These are phyloP conservation scores for Eucriotettix oculatus DNA, from an alignment of 2,888 invertebrate genomes.

Conservation along the genomic window DNA sequence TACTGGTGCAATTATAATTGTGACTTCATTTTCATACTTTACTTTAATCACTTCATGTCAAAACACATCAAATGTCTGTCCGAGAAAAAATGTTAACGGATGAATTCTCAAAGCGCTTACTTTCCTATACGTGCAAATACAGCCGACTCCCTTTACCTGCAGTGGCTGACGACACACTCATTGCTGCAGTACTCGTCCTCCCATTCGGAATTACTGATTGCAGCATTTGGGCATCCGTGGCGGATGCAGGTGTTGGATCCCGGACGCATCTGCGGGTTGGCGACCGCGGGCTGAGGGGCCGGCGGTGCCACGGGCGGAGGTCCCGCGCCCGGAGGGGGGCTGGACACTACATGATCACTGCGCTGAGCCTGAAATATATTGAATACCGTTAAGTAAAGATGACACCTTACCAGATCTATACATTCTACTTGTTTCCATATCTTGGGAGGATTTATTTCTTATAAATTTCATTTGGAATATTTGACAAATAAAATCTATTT, in stretches of 20 bases:
- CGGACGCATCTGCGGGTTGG: constrained; percentile 18
- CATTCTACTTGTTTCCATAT: too few species aligned
- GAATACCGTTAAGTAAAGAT: too few species aligned
- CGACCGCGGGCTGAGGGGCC: constrained; percentile 19
- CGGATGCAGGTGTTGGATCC: constrained; percentile 53
- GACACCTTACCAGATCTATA: too few species aligned
- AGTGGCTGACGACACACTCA: constrained; percentile 91
- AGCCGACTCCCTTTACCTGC: constrained; percentile 39
- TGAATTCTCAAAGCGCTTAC: neutral
- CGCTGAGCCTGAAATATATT: neutral
- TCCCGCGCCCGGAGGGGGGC: constrained; percentile 21
- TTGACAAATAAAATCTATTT: too few species aligned
- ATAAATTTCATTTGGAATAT: too few species aligned
- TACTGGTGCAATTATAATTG: too few species aligned
- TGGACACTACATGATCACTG: constrained; percentile 27
- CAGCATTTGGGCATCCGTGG: constrained; percentile 78
- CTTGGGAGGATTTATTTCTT: too few species aligned
- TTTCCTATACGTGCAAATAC: neutral
- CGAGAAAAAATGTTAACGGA: neutral
- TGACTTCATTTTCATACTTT: too few species aligned
- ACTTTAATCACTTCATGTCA: too few species aligned
- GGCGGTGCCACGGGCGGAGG: constrained; percentile 16
- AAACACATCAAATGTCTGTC: neutral
- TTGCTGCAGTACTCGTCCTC: constrained; percentile 95
- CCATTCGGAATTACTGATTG: constrained; percentile 85